These are phyloP conservation scores for Camponotus fellah DNA, from an alignment of 2,888 invertebrate species.

Conservation along the genomic window DNA sequence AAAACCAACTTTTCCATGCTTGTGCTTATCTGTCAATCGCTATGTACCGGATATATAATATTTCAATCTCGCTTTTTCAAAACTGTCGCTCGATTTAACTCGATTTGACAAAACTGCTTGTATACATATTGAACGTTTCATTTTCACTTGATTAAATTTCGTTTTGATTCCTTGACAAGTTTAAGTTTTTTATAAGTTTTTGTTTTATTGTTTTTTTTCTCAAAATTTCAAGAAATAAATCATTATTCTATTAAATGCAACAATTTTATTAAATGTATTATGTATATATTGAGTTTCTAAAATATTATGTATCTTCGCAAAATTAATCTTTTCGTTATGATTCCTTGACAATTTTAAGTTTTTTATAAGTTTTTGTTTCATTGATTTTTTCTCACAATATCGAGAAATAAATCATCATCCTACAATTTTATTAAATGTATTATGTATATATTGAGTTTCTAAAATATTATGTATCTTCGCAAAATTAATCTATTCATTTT, in stretches of 20 bases:
- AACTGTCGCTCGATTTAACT: conserved; percentile 22
- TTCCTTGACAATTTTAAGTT: neutral
- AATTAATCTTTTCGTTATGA: neutral
- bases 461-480: no score
- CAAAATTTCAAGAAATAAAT: neutral
- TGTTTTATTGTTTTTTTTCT: neutral
- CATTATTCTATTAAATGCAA: neutral
- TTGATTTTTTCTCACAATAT: neutral
- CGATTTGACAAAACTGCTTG: neutral
- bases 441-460: no score
- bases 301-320: no score
- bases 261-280: neutral
- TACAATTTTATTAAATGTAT: neutral
- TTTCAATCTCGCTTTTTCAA: neutral
- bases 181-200: neutral
- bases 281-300: no score
- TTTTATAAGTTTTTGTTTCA: neutral
- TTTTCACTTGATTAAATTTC: neutral
- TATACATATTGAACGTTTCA: neutral
- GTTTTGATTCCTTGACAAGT: neutral
- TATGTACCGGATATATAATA: neutral
- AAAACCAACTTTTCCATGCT: conserved; percentile 7
- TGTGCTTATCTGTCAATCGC: conserved; percentile 33
- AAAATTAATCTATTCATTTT: no score
- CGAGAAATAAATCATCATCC: neutral